Base-by-base conservation (phyloP, 2,888 invertebrate genomes). In the Phyllotreta cruciferae region DNA sequence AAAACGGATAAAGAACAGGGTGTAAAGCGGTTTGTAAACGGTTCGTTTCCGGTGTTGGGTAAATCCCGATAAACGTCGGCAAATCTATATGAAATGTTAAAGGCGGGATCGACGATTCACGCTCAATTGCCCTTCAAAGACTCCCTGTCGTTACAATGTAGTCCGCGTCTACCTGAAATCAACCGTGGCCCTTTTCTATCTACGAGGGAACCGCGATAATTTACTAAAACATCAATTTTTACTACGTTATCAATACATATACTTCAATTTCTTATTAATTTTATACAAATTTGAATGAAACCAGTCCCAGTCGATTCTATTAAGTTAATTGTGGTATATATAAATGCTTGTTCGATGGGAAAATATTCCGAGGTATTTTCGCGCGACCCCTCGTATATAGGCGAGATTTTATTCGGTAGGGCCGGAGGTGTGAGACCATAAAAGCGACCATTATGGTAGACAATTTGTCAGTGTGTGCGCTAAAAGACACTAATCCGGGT, bases 31-130 rank as follows among this genome's bases (percentile, higher is more conserved):
- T 24, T 24, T 24, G 24, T 24, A 24, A 24, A 24, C 68, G 66
- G 71, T 70, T 71, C 69, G 70, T 75, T 75, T 77, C 77, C 77
- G 77, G 76, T 75, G 71, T 72, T 70, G 70, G 68, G 63, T 69
- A 72, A 73, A 73, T 72, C 70, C 69, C 56, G 63, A 73, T 78
- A 79, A 78, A 79, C 74, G 77, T 78, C 78, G 74, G 77, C 75
- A 79, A 79, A 80, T 80, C 79, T 74, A 77, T 79, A 79, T 80
- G 78, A 80, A 80, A 80, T 79, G 73, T 77, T 73, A 76, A 78
- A 78, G 79, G 78, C 77, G 79, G 24, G 77, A 69, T 71, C 75
- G 72, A 70, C 70, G 71, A 70, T 71, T 76, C 76, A 78, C 77
- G 79, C 78, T 79, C 79, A 79, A 79, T 79, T 79, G 78, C 78